Base-by-base conservation (phyloP, 2,888 invertebrate genomes). In the Keiferia lycopersicella region DNA sequence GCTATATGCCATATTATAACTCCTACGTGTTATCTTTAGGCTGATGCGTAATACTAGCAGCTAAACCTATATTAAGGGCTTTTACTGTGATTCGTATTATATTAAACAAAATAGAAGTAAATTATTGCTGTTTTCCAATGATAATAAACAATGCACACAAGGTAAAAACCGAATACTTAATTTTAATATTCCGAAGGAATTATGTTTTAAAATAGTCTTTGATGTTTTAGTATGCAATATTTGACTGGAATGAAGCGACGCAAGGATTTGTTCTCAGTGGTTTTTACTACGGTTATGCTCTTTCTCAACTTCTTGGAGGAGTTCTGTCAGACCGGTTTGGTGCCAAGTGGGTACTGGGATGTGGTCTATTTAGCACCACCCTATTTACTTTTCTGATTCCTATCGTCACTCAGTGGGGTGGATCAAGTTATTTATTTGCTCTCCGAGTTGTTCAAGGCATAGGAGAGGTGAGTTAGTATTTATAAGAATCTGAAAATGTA, bases 231-330 rank as follows among this genome's bases (percentile, higher is more conserved):
- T 61, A 70, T 22, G 77, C 73, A 6, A 75, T 75, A 11, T 93
- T 92, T 72, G 87, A 93, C 0, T 95, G 95, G 95, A 87, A 89
- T 38, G 92, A 93, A 72, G 74, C 86, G 58, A 85, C 92, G 7
- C 94, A 95, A 85, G 95, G 95, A 0, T 74, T 94, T 18, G 94
- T 96, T 45, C 83, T 96, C 1, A 94, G 94, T 34, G 93, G 95
- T 0, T 96, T 96, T 79, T 96, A 95, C 82, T 95, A 94, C 91
- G 96, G 96, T 2, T 96, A 96, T 79, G 92, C 95, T 11, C 71
- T 95, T 0, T 95, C 95, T 0, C 96, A 96, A 75, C 78, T 96
- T 26, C 96, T 96, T 0, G 96, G 96, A 50, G 96, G 96, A 62
- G 88, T 94, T 67, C 76, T 96, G 61, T 94, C 96, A 0, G 95